Evolutionary conservation across 1,140 invertebrate genomes (phyloP), one percentile per base, ranked within the genome.

Genomic region (Whitmania pigra): DNA sequence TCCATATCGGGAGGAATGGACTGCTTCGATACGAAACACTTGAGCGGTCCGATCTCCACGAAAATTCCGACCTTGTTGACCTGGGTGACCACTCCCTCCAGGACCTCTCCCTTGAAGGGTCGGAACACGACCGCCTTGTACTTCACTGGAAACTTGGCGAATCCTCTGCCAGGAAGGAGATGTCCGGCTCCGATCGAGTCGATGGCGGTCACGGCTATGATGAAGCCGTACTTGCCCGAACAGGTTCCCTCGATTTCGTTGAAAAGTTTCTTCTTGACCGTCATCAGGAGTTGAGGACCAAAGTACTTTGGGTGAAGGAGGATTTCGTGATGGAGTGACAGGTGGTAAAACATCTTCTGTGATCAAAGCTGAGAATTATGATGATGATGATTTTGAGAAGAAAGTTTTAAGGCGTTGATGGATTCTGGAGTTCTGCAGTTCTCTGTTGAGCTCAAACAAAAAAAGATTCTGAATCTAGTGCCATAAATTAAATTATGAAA

Each of bases 221-320:
- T 94, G 85, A 98, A 99, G 11, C 97, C 97, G 88, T 99, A 95
- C 82, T 98, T 99, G 84, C 97, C 97, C 17, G 92, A 97, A 83
- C 96, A 99, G 0, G 95, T 99, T 72, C 97, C 97, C 87, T 99
- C 97, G 0, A 99, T 96, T 87, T 99, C 97, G 49, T 92, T 93
- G 79, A 98, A 98, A 13, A 99, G 82, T 82, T 98, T 99, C 79
- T 94, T 92, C 84, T 95, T 97, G 0, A 99, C 96, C 53, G 93
- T 97, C 79, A 99, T 95, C 74, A 98, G 82, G 67, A 99, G 84
- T 82, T 97, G 93, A 17, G 95, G 93, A 0, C 97, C 97, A 85
- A 99, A 99, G 83, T 99, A 99, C 77, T 93, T 87, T 0, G 97
- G 97, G 86, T 99, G 97, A 36, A 99, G 84, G 4, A 97, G 82